Evolutionary conservation across 2,113 vertebrate genomes (phyloP), one percentile per base, ranked within the genome.

Genomic region (Cyanocitta stelleri): DNA sequence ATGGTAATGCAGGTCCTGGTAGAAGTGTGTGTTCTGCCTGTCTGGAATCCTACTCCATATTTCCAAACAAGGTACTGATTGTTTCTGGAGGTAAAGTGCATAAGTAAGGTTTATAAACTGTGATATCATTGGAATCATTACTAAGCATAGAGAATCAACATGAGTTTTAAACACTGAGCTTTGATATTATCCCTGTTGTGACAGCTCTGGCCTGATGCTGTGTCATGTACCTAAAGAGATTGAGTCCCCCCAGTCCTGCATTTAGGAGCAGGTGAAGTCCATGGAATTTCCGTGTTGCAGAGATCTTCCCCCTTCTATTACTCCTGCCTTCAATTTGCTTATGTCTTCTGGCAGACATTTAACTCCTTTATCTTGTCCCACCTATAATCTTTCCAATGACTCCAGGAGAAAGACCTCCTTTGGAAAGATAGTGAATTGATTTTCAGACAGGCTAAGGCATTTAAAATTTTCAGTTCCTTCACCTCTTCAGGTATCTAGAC

Each of bases 281-380:
- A 27, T 11, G 3, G 33, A 93, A 69, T 37, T 58, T 39, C 62
- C 35, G 20, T 56, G 18, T 3, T 0, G 3, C 29, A 81, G 29
- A 91, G n/a, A 8, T 64, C 51, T 56, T 58, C 23, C 23, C 41
- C 16, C 26, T 87, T 64, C 44, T 68, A 4, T 74, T 79, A 43
- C 52, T 92, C 95, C 96, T 97, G 96, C 97, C 96, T 97, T 82
- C 29, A 97, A 69, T 84, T 94, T 94, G 13, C 52, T 92, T 90
- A 97, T 96, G 46, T 91, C 51, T 75, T 95, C 94, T 76, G 97
- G 96, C 44, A 98, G 16, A 51, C 3, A 58, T 92, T 97, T 97
- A 78, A 75, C 82, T 85, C 96, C 97, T 52, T 95, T 95, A 63
- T 98, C 96, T 96, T 98, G 97, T 55, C 98, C 97, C 43, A 98